Percentiles rank a stretch among this genome's conserved stretches.
phyloP scores from a whole-genome alignment of 2,797 vertebrate genomes.

The Thaleichthys pacificus region DNA sequence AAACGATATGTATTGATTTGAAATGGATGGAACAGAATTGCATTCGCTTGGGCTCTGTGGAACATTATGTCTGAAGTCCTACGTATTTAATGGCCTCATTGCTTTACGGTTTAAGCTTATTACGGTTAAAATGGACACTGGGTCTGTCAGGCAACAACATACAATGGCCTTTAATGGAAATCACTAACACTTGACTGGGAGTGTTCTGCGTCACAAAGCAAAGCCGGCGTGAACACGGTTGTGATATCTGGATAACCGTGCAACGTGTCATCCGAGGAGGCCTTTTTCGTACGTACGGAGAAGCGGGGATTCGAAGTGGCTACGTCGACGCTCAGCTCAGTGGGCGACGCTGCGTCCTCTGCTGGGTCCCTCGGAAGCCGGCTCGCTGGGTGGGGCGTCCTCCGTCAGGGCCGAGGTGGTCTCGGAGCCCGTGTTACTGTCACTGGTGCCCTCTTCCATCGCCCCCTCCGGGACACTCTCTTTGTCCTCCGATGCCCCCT shows the following conservation, averaged over 20 bases:
- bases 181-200: neutral
- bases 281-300: constrained; percentile 19
- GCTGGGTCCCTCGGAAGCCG: constrained; percentile 54
- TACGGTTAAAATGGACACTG: constrained; percentile 33
- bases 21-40: constrained; percentile 37
- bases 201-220: constrained; percentile 15
- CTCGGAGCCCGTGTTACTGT: constrained; percentile 94
- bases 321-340: constrained; percentile 35
- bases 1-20: constrained; percentile 47
- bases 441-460: constrained; percentile 93
- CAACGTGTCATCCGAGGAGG: constrained; percentile 34
- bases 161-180: neutral
- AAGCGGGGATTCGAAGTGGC: neutral
- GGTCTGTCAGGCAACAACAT: constrained; percentile 5
- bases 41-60: constrained; percentile 44
- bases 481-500: constrained; percentile 84
- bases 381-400: constrained; percentile 60
- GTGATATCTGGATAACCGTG: constrained; percentile 56
- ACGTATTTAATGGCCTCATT: constrained; percentile 36
- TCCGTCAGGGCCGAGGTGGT: constrained; percentile 81
- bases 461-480: constrained; percentile 88
- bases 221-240: constrained; percentile 37
- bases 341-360: constrained; percentile 48
- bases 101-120: constrained; percentile 43
- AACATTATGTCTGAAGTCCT: constrained; percentile 24